These are phyloP conservation scores for Leucoma salicis DNA, from an alignment of 2,888 invertebrate species.

Conservation along the genomic window DNA sequence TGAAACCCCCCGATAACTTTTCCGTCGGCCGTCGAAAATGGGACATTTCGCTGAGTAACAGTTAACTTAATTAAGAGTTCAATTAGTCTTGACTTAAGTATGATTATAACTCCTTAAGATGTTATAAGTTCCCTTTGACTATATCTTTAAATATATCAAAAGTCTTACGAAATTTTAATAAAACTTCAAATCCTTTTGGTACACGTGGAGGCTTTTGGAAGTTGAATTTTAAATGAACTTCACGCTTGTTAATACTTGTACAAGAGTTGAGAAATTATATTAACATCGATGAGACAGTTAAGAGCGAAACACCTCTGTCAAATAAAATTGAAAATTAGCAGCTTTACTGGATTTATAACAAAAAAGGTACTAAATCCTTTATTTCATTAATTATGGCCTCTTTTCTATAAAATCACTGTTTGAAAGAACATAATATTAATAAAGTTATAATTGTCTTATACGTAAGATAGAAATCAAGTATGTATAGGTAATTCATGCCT, in stretches of 20 bases:
- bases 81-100: slow-evolving; percentile 71
- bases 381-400: too few species aligned
- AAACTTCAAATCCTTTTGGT: slow-evolving; percentile 33
- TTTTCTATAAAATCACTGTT: too few species aligned
- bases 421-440: too few species aligned
- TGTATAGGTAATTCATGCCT: slow-evolving; percentile 28
- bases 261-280: slow-evolving; percentile 13
- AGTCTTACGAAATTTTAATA: slow-evolving; percentile 36
- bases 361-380: too few species aligned
- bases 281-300: background rate
- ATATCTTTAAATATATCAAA: slow-evolving; percentile 38
- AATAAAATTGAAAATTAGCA: too few species aligned
- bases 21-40: slow-evolving; percentile 66
- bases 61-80: slow-evolving; percentile 75
- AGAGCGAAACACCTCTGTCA: background rate
- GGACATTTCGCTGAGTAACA: slow-evolving; percentile 68
- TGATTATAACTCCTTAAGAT: slow-evolving; percentile 70
- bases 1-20: slow-evolving; percentile 71
- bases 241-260: slow-evolving; percentile 16
- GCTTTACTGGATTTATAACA: too few species aligned
- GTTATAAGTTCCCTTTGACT: slow-evolving; percentile 50
- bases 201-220: slow-evolving; percentile 22
- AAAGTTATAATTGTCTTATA: too few species aligned
- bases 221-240: slow-evolving; percentile 24
- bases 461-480: slow-evolving; percentile 28